Conservation (phyloP, 2,113 vertebrate genomes). For the Andinoacara biseriatus region DNA sequence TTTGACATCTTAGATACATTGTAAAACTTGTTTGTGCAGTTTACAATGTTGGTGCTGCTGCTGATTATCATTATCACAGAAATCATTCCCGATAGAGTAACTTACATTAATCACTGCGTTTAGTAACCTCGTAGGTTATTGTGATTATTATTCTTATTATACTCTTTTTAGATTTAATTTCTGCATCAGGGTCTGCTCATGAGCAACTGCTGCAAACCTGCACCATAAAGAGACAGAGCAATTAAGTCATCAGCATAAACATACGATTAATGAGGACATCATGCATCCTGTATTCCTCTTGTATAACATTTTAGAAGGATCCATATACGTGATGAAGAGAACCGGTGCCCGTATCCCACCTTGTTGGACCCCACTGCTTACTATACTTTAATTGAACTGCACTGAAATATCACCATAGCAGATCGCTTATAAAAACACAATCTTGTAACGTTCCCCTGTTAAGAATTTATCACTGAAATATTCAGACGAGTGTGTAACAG, state of each 20-base stretch:
- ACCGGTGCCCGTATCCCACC: neutral
- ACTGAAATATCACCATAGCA: neutral
- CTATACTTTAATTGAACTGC: neutral
- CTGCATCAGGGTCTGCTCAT: neutral
- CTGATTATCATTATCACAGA: neutral
- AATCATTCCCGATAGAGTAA: neutral
- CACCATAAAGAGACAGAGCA: neutral
- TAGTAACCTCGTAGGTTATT: neutral
- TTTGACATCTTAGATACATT: neutral
- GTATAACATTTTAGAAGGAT: neutral
- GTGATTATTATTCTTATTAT: rapidly evolving
- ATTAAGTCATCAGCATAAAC: neutral
- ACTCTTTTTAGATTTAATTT: neutral
- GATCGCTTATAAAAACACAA: neutral
- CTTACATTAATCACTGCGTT: neutral
- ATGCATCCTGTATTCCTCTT: neutral
- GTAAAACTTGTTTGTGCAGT: neutral
- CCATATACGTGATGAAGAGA: neutral
- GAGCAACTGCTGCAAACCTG: neutral
- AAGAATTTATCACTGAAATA: neutral
- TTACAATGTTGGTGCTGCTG: neutral
- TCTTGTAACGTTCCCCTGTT: neutral
- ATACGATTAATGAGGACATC: neutral
- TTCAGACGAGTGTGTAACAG: neutral
- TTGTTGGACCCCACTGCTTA: too few species aligned